phyloP scores from a whole-genome alignment of 2,888 invertebrate species.

The Hyalella azteca region DNA sequence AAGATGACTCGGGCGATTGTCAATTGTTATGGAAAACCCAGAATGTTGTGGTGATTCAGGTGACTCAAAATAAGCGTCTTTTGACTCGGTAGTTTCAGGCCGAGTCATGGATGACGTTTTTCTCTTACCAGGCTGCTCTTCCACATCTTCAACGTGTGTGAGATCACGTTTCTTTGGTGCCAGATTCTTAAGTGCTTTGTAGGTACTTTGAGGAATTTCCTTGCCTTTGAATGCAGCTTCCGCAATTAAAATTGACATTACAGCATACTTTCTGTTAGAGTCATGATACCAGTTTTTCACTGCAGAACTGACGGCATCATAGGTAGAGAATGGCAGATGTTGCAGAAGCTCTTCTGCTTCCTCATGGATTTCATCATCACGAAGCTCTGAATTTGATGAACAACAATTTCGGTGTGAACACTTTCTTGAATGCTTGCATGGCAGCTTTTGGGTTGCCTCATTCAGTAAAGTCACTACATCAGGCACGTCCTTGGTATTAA shows the following conservation, averaged over 20 bases:
- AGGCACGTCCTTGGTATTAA: background rate
- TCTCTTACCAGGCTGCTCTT: slow-evolving; percentile 1
- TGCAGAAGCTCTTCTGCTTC: background rate
- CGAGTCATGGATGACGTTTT: background rate
- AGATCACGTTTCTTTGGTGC: background rate
- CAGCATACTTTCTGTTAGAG: slow-evolving; percentile 20
- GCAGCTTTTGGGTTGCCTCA: background rate
- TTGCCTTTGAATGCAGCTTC: background rate
- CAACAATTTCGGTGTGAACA: background rate
- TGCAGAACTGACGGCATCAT: background rate
- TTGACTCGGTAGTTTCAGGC: background rate
- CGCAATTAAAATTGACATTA: slow-evolving; percentile 19
- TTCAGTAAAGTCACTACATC: background rate
- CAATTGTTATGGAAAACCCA: slow-evolving; percentile 25
- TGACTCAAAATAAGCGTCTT: background rate
- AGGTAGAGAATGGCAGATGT: background rate
- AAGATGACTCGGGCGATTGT: background rate
- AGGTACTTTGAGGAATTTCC: background rate
- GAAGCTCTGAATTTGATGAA: background rate
- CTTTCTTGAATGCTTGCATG: background rate
- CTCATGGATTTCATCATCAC: background rate
- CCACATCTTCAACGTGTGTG: background rate
- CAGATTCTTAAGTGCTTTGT: background rate
- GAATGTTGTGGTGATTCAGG: background rate
- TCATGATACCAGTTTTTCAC: slow-evolving; percentile 9